Conservation (phyloP, 2,888 invertebrate genomes). For the Athrips mouffetella region DNA sequence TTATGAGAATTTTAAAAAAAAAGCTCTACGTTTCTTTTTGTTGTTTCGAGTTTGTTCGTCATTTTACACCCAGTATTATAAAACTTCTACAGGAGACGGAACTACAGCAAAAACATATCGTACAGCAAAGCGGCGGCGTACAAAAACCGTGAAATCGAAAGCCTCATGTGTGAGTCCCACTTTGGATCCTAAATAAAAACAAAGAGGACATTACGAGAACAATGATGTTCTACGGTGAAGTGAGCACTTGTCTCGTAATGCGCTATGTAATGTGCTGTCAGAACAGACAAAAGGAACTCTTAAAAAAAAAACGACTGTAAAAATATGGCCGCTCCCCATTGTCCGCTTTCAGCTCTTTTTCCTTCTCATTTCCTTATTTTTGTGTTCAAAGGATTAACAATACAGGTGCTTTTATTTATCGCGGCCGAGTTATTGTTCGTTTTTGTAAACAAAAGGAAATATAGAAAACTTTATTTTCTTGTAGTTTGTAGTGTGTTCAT, state of each 20-base stretch:
- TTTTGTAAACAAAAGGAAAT: background rate
- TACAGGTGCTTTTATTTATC: conserved; percentile 26
- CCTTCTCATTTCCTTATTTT: conserved; percentile 70
- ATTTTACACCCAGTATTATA: too few species aligned
- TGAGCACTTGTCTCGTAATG: conserved; percentile 63
- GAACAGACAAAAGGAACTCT: conserved; percentile 59
- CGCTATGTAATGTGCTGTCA: conserved; percentile 67
- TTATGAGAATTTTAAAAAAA: too few species aligned
- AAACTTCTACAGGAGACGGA: too few species aligned
- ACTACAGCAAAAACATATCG: background rate
- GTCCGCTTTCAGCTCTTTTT: conserved; percentile 61
- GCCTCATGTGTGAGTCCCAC: background rate
- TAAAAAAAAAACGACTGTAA: conserved; percentile 59
- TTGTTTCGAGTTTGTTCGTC: too few species aligned
- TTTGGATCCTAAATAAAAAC: conserved; percentile 37
- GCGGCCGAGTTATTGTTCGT: conserved; percentile 9
- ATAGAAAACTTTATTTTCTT: background rate
- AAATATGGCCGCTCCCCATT: conserved; percentile 66
- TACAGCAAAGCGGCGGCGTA: background rate
- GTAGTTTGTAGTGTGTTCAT: conserved; percentile 1
- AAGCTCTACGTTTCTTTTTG: too few species aligned
- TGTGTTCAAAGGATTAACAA: conserved; percentile 71
- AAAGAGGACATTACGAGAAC: conserved; percentile 44
- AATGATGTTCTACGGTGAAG: conserved; percentile 51
- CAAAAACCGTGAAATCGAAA: conserved; percentile 3